phyloP scores from a whole-genome alignment of 2,797 vertebrate species.

The Nothura maculosa region DNA sequence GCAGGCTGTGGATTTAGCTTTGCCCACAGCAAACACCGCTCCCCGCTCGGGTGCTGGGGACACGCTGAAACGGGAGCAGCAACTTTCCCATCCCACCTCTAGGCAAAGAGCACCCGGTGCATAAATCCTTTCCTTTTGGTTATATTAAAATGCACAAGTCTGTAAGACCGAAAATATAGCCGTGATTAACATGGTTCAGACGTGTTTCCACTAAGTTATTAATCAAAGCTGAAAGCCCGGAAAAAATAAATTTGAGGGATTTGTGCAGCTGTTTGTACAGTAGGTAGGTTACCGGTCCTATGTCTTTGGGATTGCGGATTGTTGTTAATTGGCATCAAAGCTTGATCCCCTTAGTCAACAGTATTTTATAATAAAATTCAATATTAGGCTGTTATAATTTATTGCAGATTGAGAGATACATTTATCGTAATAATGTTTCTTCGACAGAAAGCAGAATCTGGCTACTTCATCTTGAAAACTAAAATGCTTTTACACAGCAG shows the following conservation, averaged over 20 bases:
- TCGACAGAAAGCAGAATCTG: slow-evolving; percentile 21
- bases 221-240: slow-evolving; percentile 73
- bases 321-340: slow-evolving; percentile 58
- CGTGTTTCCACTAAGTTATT: slow-evolving; percentile 61
- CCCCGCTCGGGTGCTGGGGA: slow-evolving; percentile 35
- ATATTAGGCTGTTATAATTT: slow-evolving; percentile 31
- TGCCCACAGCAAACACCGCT: slow-evolving; percentile 66
- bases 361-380: slow-evolving; percentile 57
- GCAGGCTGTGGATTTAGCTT: slow-evolving; percentile 22
- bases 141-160: slow-evolving; percentile 62
- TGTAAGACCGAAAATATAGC: slow-evolving; percentile 46
- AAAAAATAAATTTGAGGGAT: slow-evolving; percentile 67
- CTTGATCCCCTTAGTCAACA: slow-evolving; percentile 20
- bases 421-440: neutral
- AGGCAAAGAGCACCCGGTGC: no score
- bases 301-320: slow-evolving; percentile 31
- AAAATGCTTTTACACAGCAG: slow-evolving; percentile 33
- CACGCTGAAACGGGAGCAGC: slow-evolving; percentile 67
- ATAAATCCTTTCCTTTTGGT: slow-evolving; percentile 69
- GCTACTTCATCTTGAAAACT: slow-evolving; percentile 9
- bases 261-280: slow-evolving; percentile 57
- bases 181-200: slow-evolving; percentile 46
- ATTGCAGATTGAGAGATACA: slow-evolving; percentile 18
- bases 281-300: slow-evolving; percentile 51
- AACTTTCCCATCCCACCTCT: slow-evolving; percentile 31